phyloP scores from a whole-genome alignment of 2,797 vertebrate genomes.

The Vespertilio murinus region DNA sequence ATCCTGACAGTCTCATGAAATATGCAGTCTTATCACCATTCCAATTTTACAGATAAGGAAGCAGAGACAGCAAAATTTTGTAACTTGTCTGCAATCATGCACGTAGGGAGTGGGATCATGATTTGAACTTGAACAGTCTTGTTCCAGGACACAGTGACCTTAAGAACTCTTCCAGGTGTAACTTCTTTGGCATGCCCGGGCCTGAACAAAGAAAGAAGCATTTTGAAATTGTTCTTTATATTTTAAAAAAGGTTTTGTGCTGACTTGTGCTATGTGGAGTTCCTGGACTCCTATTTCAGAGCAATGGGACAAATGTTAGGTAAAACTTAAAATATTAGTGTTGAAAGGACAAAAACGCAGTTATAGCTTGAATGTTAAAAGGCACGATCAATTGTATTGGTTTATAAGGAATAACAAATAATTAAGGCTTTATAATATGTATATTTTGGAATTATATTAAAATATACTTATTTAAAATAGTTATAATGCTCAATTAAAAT shows the following conservation, averaged over 20 bases:
- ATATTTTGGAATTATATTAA: constrained; percentile 39
- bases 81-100: background rate
- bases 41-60: background rate
- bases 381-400: background rate
- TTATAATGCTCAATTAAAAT: constrained; percentile 8
- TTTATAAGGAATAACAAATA: constrained; percentile 9
- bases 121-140: background rate
- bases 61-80: background rate
- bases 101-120: background rate
- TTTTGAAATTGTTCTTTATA: constrained; percentile 7
- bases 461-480: constrained; percentile 10
- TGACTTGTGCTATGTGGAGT: background rate
- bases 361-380: background rate
- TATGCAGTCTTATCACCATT: background rate
- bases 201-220: background rate
- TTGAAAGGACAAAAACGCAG: background rate
- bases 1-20: background rate
- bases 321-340: constrained; percentile 4
- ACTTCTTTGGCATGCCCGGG: background rate
- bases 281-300: background rate
- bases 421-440: background rate
- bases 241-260: constrained; percentile 33
- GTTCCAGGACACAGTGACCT: background rate
- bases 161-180: background rate
- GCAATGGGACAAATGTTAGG: background rate